A percentile compares a stretch with the other conserved stretches of the same genome.
These are phyloP conservation scores for Tetraneura akinire DNA, from an alignment of 1,140 invertebrate species.

Conservation along the genomic window DNA sequence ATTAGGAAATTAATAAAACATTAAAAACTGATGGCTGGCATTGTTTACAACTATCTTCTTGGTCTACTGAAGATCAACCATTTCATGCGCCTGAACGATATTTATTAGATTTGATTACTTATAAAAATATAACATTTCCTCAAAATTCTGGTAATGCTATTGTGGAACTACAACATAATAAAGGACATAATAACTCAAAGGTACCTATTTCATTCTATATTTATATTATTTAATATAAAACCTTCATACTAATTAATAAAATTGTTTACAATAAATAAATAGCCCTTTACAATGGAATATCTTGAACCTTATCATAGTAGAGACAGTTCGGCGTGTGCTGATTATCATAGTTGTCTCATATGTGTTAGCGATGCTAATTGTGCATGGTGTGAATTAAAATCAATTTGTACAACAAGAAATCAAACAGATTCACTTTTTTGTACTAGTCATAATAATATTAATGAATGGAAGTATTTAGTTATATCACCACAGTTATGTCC, in stretches of 20 bases:
- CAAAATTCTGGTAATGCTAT: conserved; percentile 13
- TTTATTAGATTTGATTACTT: conserved; percentile 37
- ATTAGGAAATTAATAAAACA: conserved; percentile 42
- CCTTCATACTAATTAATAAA: conserved; percentile 53
- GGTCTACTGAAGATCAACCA: conserved; percentile 47
- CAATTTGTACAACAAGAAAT: conserved; percentile 66
- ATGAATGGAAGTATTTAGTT: conserved; percentile 76
- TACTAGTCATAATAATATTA: conserved; percentile 56
- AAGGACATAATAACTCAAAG: conserved; percentile 47
- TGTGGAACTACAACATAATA: conserved; percentile 43
- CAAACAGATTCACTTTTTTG: conserved; percentile 69
- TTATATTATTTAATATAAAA: background rate
- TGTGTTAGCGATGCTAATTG: conserved; percentile 87
- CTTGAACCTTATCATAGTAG: conserved; percentile 79
- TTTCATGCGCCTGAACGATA: conserved; percentile 49
- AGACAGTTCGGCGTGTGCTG: conserved; percentile 68
- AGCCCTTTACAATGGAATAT: conserved; percentile 84
- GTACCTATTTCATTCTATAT: too few species aligned
- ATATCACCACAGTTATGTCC: conserved; percentile 78
- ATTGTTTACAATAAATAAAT: conserved; percentile 46
- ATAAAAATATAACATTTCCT: conserved; percentile 37
- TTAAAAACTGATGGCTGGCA: conserved; percentile 34
- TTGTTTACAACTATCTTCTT: conserved; percentile 35
- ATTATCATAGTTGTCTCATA: conserved; percentile 81
- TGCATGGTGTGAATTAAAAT: conserved; percentile 82